Base-by-base conservation (phyloP, 2,888 invertebrate genomes). In the Ochlodes sylvanus region DNA sequence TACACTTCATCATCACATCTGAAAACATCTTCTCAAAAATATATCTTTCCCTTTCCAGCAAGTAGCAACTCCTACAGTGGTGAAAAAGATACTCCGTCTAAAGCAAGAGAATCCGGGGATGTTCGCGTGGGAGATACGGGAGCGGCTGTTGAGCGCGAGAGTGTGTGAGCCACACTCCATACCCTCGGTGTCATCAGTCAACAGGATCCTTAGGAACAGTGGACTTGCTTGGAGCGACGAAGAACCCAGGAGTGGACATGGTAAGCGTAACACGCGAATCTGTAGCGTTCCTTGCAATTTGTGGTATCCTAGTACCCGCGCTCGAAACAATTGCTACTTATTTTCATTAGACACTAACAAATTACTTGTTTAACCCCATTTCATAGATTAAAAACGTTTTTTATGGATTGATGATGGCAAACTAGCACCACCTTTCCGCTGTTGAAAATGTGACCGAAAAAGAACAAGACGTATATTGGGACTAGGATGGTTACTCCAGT, bases 91-190 rank as follows among this genome's bases (percentile, higher is more conserved):
- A 76, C 95, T 98, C 41, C 96, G 98, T 6, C 95, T 98, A 79
- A 99, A 99, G 86, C 98, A 98, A 82, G 98, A 98, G 86, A 98
- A 98, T 88, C 98, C 98, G 0, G 97, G 98, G 6, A 97, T 98
- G 96, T 98, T 99, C 87, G 98, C 98, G 10, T 99, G 98, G 98
- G 99, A 99, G 94, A 98, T 99, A 73, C 94, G 98, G 0, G 97
- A 99, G 87, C 96, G 97, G 78, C 94, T 99, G 73, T 95, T 98
- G 65, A 95, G 97, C 56, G 98, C 98, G 80, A 95, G 98, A 68
- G 97, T 98, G 75, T 98, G 98, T 82, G 98, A 98, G 85, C 97
- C 97, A 0, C 97, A 96, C 86, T 96, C 97, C 71, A 97, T 98
- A 76, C 99, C 99, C 0, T 98, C 98, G 9, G 98, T 99, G 76